These are phyloP conservation scores for Mongoloraphidia duomilia DNA, from an alignment of 2,888 invertebrate genomes.

Conservation along the genomic window DNA sequence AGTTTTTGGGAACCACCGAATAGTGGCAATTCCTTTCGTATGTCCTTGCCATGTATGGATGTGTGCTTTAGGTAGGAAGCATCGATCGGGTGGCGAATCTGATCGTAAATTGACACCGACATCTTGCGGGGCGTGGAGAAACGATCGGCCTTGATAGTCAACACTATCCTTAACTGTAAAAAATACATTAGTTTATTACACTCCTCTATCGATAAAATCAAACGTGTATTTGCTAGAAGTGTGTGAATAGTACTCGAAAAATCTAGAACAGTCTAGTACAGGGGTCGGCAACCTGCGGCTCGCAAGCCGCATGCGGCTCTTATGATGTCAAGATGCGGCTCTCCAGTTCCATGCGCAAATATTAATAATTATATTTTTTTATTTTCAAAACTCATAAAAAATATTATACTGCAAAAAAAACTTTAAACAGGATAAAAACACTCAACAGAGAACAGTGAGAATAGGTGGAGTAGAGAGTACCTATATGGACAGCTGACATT, in stretches of 20 bases:
- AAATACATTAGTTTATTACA: not conserved
- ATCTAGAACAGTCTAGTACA: not conserved
- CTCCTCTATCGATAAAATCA: not conserved
- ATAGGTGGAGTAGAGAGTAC: no score
- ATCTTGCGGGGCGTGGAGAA: constrained; percentile 84
- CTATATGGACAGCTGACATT: no score
- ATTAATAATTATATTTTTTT: no score
- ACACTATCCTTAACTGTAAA: constrained; percentile 73
- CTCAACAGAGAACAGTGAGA: no score
- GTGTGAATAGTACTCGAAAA: not conserved
- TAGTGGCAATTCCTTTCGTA: constrained; percentile 88
- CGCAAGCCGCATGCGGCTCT: no score
- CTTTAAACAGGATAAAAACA: no score
- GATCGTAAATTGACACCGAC: constrained; percentile 79
- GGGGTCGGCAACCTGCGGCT: no score
- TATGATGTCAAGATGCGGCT: no score
- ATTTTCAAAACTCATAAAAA: no score
- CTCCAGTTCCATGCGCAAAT: no score
- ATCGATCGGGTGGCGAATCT: constrained; percentile 80
- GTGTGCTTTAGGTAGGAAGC: constrained; percentile 90
- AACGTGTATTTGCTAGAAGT: not conserved
- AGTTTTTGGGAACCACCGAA: constrained; percentile 86
- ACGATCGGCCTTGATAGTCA: constrained; percentile 95
- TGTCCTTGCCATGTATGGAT: constrained; percentile 96
- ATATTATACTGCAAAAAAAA: no score